Conservation (phyloP, 2,888 invertebrate species). For the Yponomeuta evonymella region DNA sequence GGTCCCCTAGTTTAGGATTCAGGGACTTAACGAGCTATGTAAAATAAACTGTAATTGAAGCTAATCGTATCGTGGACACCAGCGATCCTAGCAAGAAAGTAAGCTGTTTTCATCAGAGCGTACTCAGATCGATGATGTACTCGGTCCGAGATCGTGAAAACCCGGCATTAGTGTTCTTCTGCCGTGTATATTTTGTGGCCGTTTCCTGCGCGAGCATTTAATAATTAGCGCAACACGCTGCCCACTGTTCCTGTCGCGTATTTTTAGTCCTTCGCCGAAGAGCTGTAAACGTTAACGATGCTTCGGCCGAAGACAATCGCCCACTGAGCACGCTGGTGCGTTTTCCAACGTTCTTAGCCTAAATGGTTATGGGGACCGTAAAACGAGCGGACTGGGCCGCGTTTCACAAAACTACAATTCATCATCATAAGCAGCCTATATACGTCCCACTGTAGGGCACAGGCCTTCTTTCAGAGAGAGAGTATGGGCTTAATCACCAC, state of each 20-base stretch:
- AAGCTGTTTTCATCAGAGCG: too few species aligned
- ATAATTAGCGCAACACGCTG: conserved; percentile 60
- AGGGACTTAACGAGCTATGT: too few species aligned
- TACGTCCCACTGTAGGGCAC: too few species aligned
- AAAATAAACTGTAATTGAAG: too few species aligned
- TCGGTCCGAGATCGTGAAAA: too few species aligned
- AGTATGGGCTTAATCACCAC: too few species aligned
- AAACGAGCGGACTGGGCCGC: not conserved
- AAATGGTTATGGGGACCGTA: conserved; percentile 19
- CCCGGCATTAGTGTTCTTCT: not conserved
- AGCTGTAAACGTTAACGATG: conserved; percentile 52
- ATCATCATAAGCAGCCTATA: too few species aligned
- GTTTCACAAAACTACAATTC: not conserved
- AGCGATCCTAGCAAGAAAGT: too few species aligned
- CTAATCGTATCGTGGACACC: too few species aligned
- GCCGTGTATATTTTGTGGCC: not conserved
- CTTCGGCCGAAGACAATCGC: conserved; percentile 55
- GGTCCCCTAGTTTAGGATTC: too few species aligned
- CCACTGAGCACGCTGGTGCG: conserved; percentile 45
- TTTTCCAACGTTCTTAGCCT: conserved; percentile 30
- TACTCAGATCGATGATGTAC: too few species aligned
- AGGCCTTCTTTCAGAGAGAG: too few species aligned
- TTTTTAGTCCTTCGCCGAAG: conserved; percentile 70
- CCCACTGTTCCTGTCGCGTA: conserved; percentile 36
- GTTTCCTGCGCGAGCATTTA: conserved; percentile 60